Evolutionary conservation across 2,888 invertebrate genomes (phyloP), one percentile per base, ranked within the genome.

Genomic region (Ryuthela nishihirai): DNA sequence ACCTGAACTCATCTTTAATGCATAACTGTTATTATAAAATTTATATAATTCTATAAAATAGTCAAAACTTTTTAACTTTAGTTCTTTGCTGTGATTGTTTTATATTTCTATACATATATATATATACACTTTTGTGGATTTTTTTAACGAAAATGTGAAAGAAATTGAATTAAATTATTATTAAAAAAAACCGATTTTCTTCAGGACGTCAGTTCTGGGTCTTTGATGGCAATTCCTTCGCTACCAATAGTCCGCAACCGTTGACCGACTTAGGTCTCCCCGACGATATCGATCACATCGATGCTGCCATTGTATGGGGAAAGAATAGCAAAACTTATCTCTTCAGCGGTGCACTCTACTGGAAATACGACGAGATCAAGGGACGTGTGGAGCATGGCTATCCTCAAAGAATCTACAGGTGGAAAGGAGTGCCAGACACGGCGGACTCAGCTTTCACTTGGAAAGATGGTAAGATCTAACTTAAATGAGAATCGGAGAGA

Each of bases 401-500:
- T 75, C 97, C 97, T 0, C 81, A 94, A 43, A 87, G 91, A 72
- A 94, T 97, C 85, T 82, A 83, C 49, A 88, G 92, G 81, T 97
- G 97, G 88, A 83, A 83, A 69, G 94, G 94, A 3, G 87, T 97
- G 26, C 90, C 88, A 2, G 83, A 87, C 68, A 83, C 90, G 67
- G 87, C 97, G 52, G 93, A 94, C 73, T 84, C 92, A 35, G 95
- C 91, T 34, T 93, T 95, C 76, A 88, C 90, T 72, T 91, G 89
- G 83, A 53, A 26, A 29, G 53, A 54, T 46, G 46, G 92, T 86
- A 79, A 79, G 74, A 23, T 29, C n/a, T 20, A 18, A 29, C 6
- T 29, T 29, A 9, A 10, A 29, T 9, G 10, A 10, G 7, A 29
- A 10, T 29, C n/a, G 1, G 29, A 9, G 2, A 29, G 29, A 10